Conservation (phyloP, 1,140 invertebrate species). For the Branchinecta lynchi region DNA sequence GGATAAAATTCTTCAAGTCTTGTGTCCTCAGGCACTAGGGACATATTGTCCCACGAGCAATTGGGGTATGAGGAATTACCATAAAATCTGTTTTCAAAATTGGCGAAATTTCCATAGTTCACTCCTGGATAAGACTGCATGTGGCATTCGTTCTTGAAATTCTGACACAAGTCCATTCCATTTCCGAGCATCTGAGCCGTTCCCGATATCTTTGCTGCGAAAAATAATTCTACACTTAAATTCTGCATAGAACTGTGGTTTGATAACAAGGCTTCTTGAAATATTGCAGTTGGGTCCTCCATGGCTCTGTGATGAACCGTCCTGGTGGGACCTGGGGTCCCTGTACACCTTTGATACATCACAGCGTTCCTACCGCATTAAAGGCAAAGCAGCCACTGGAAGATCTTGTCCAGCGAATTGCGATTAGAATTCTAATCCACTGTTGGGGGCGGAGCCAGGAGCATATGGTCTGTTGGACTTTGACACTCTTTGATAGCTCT, state of each 20-base stretch:
- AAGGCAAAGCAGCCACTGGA: too few relatives aligned
- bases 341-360: background rate
- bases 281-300: background rate
- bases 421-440: too few relatives aligned
- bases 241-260: background rate
- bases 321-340: background rate
- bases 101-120: background rate
- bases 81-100: background rate
- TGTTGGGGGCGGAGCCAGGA: too few relatives aligned
- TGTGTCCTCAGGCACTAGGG: too few relatives aligned
- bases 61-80: too few relatives aligned
- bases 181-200: background rate
- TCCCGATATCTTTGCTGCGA: background rate
- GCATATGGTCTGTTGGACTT: too few relatives aligned
- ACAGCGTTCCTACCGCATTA: too few relatives aligned
- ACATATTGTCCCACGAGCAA: too few relatives aligned
- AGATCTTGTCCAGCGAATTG: too few relatives aligned
- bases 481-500: too few relatives aligned
- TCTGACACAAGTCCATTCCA: background rate
- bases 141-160: background rate
- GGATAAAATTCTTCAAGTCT: too few relatives aligned
- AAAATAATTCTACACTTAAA: constrained; percentile 4
- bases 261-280: background rate
- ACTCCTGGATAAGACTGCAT: background rate
- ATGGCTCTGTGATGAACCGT: background rate